phyloP scores from a whole-genome alignment of 2,113 vertebrate genomes.

The Stigmatopora nigra region DNA sequence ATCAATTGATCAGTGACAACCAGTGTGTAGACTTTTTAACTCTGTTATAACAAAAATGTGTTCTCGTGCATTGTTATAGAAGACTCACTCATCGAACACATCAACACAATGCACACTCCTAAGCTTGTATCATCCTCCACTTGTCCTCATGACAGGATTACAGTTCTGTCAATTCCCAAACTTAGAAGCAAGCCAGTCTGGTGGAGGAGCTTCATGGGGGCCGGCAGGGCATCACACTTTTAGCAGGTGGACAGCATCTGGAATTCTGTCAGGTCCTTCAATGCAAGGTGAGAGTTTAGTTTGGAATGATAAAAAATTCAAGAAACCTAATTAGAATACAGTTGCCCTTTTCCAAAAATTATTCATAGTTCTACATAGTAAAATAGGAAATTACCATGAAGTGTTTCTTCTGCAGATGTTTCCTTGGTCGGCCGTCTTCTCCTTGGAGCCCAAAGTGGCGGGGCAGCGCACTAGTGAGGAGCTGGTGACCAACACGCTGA shows the following conservation, averaged over 20 bases:
- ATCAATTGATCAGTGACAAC: too few species aligned
- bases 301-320: background rate
- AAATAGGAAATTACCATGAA: background rate
- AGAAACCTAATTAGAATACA: too few species aligned
- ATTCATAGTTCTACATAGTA: background rate
- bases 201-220: conserved; percentile 21
- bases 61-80: too few species aligned
- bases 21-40: too few species aligned
- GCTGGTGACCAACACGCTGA: conserved; percentile 74
- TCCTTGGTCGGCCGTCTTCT: conserved; percentile 71
- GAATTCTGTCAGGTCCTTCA: background rate
- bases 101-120: conserved; percentile 24
- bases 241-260: conserved; percentile 19
- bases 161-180: conserved; percentile 42
- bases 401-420: conserved; percentile 57
- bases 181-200: conserved; percentile 43
- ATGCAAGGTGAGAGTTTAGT: conserved; percentile 39
- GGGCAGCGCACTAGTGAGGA: conserved; percentile 66
- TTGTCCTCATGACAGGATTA: conserved; percentile 71
- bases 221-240: conserved; percentile 11
- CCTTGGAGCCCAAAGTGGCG: conserved; percentile 66
- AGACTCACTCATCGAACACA: background rate
- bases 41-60: too few species aligned
- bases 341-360: too few species aligned
- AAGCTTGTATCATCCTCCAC: conserved; percentile 57